Conservation (phyloP, 2,113 vertebrate genomes). For the Solea senegalensis region DNA sequence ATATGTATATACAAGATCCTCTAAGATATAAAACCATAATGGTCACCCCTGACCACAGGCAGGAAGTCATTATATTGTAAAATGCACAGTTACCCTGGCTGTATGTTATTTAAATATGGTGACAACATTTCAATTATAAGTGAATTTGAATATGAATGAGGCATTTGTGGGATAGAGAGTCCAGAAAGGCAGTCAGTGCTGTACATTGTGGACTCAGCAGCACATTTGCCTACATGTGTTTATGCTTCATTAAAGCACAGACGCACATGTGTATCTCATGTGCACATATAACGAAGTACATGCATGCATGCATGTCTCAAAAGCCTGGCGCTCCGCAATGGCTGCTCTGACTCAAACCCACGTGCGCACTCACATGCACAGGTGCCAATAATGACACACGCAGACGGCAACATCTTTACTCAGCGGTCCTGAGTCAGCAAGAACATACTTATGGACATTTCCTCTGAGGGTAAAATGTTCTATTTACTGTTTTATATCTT, state of each 20-base stretch:
- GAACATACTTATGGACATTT: slow-evolving; percentile 49
- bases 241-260: slow-evolving; percentile 34
- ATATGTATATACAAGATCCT: slow-evolving; percentile 45
- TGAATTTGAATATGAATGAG: slow-evolving; percentile 37
- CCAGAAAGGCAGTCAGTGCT: background rate
- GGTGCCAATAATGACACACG: slow-evolving; percentile 11
- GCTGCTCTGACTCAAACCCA: slow-evolving; percentile 25
- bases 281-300: background rate
- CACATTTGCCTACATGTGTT: slow-evolving; percentile 2
- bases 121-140: slow-evolving; percentile 27
- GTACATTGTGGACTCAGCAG: slow-evolving; percentile 59
- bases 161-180: background rate
- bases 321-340: slow-evolving; percentile 32
- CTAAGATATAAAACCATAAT: slow-evolving; percentile 47
- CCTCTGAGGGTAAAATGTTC: slow-evolving; percentile 63
- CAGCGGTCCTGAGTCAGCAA: slow-evolving; percentile 70
- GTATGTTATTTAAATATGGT: slow-evolving; percentile 22
- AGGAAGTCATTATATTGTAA: slow-evolving; percentile 35
- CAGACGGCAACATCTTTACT: slow-evolving; percentile 44
- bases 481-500: slow-evolving; percentile 55
- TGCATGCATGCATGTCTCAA: slow-evolving; percentile 29
- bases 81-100: slow-evolving; percentile 16
- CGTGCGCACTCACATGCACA: slow-evolving; percentile 4
- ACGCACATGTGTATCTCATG: background rate
- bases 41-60: slow-evolving; percentile 37